Evolutionary conservation across 2,888 invertebrate species (phyloP).

Genomic region (Bruchidius siliquastri): DNA sequence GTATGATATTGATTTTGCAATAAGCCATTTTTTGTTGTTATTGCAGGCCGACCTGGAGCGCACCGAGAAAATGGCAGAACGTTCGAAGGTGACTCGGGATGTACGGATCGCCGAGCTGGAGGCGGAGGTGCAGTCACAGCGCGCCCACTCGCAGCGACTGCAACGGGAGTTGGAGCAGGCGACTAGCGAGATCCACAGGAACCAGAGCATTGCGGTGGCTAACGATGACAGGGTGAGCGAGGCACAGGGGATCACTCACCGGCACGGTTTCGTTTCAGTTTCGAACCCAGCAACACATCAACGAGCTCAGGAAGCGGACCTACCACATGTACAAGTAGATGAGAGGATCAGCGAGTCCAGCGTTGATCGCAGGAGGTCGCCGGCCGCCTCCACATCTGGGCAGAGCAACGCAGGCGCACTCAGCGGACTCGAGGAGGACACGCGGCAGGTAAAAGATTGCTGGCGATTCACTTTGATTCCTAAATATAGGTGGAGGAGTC

Average conservation of each 20-base stretch:
- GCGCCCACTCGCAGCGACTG: constrained; percentile 33
- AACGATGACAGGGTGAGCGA: constrained; percentile 18
- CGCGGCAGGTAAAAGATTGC: neutral
- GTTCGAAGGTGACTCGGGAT: constrained; percentile 41
- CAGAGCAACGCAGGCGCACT: neutral
- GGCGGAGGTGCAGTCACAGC: constrained; percentile 41
- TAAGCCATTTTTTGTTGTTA: neutral
- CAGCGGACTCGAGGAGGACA: neutral
- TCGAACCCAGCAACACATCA: constrained; percentile 40
- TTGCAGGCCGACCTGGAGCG: constrained; percentile 1
- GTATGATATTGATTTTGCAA: neutral
- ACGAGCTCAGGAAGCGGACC: constrained; percentile 37
- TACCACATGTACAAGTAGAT: constrained; percentile 31
- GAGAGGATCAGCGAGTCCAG: constrained; percentile 1
- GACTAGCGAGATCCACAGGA: constrained; percentile 38
- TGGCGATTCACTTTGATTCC: too few relatives aligned
- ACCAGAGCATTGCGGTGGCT: constrained; percentile 39
- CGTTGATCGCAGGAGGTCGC: neutral
- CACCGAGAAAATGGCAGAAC: neutral
- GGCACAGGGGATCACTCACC: constrained; percentile 32
- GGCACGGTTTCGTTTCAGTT: constrained; percentile 44
- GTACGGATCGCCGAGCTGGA: constrained; percentile 48
- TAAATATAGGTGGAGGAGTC: too few relatives aligned
- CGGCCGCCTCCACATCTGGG: constrained; percentile 10
- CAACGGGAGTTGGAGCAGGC: constrained; percentile 39